Conservation (phyloP, 2,113 vertebrate species). For the Hyaena hyaena region DNA sequence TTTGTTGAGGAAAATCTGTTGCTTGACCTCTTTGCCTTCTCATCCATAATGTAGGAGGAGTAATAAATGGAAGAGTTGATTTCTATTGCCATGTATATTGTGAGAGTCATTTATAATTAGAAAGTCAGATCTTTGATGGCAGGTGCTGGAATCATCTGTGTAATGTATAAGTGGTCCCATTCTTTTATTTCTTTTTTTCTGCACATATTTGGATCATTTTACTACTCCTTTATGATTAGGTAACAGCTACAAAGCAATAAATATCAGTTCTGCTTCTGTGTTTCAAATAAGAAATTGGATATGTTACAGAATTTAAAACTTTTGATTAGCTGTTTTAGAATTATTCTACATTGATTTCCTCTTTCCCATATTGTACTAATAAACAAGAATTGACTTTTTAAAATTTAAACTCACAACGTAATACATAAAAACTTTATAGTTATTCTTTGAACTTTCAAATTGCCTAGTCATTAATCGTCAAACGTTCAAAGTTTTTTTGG, state of each 20-base stretch:
- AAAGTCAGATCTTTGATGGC: background rate
- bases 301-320: constrained; percentile 15
- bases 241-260: background rate
- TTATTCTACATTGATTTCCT: constrained; percentile 15
- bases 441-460: constrained; percentile 7
- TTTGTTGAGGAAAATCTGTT: constrained; percentile 37
- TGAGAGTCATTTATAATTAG: constrained; percentile 4
- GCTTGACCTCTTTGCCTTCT: constrained; percentile 26
- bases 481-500: background rate
- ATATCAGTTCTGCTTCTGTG: background rate
- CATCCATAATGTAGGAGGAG: background rate
- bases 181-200: constrained; percentile 9
- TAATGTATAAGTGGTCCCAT: background rate
- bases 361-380: background rate
- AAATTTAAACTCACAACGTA: background rate
- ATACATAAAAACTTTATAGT: background rate
- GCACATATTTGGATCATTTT: background rate
- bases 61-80: background rate
- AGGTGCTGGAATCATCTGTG: background rate
- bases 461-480: constrained; percentile 25
- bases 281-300: constrained; percentile 27
- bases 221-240: background rate
- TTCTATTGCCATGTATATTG: background rate
- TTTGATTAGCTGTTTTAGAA: background rate
- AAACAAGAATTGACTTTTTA: background rate